These are phyloP conservation scores for Myiozetetes cayanensis DNA, from an alignment of 2,113 vertebrate species.

Conservation along the genomic window DNA sequence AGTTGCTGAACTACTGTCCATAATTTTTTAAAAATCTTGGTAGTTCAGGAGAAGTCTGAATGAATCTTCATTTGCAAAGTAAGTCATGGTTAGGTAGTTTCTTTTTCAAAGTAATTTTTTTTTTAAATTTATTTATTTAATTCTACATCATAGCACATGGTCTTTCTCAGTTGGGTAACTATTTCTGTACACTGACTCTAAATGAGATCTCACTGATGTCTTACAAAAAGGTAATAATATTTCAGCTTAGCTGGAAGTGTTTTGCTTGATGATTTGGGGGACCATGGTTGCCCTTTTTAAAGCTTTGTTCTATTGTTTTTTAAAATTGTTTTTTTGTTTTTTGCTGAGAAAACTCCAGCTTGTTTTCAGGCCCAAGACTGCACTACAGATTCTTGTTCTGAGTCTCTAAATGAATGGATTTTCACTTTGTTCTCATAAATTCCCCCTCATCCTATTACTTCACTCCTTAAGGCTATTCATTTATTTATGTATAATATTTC, in stretches of 20 bases:
- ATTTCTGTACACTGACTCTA: background rate
- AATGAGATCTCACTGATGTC: background rate
- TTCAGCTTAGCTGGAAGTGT: background rate
- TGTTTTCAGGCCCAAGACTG: background rate
- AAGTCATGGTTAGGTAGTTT: background rate
- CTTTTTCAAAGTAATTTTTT: background rate
- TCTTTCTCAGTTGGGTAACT: background rate
- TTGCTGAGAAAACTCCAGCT: background rate
- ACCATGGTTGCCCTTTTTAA: background rate
- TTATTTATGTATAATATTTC: constrained; percentile 40
- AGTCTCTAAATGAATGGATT: background rate
- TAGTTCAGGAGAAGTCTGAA: background rate
- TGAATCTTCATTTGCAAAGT: background rate
- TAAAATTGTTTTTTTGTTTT: background rate
- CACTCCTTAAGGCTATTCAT: background rate
- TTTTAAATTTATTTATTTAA: too few species aligned
- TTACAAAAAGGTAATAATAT: background rate
- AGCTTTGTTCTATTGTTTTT: background rate
- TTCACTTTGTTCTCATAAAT: constrained; percentile 24
- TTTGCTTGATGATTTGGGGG: background rate
- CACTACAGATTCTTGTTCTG: background rate
- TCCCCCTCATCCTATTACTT: background rate
- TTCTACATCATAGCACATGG: background rate
- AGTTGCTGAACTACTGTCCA: background rate
- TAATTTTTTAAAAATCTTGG: background rate